These are phyloP conservation scores for Teleopsis dalmanni DNA, from an alignment of 1,140 invertebrate genomes.

Conservation along the genomic window DNA sequence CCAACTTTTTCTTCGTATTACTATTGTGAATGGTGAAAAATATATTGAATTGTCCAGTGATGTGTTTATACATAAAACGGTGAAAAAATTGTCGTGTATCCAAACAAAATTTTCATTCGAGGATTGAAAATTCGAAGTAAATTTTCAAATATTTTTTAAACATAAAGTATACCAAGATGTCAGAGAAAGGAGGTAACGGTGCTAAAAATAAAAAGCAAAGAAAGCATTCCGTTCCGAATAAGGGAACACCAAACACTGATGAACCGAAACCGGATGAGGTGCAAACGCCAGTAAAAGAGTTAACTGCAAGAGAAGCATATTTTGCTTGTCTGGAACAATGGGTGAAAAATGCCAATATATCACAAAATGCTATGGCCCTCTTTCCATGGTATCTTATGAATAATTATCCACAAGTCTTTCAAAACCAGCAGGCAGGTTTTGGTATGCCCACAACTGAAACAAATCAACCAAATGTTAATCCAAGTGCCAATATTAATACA, in stretches of 20 bases:
- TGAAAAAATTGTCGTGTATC: too few species aligned
- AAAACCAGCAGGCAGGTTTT: constrained; percentile 24
- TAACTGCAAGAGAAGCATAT: constrained; percentile 48
- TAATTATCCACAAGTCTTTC: constrained; percentile 48
- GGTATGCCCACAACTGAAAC: constrained; percentile 34
- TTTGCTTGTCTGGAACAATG: constrained; percentile 47
- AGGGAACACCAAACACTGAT: neutral
- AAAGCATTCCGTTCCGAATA: too few species aligned
- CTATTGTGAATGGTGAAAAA: too few species aligned
- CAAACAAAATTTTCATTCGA: too few species aligned
- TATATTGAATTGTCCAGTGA: too few species aligned
- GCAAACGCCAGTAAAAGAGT: constrained; percentile 11
- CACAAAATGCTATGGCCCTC: constrained; percentile 49
- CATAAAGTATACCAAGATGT: too few species aligned
- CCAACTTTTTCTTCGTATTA: too few species aligned
- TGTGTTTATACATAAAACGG: too few species aligned
- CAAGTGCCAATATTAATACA: neutral
- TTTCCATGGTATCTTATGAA: constrained; percentile 54
- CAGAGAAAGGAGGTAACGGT: too few species aligned
- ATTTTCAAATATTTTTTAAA: too few species aligned
- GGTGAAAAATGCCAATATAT: constrained; percentile 50
- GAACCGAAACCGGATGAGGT: neutral
- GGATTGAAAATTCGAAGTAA: too few species aligned
- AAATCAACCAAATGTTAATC: neutral
- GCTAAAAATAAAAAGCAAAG: too few species aligned